Evolutionary conservation across 1,140 invertebrate species (phyloP).

Genomic region (Cryptotermes secundus): DNA sequence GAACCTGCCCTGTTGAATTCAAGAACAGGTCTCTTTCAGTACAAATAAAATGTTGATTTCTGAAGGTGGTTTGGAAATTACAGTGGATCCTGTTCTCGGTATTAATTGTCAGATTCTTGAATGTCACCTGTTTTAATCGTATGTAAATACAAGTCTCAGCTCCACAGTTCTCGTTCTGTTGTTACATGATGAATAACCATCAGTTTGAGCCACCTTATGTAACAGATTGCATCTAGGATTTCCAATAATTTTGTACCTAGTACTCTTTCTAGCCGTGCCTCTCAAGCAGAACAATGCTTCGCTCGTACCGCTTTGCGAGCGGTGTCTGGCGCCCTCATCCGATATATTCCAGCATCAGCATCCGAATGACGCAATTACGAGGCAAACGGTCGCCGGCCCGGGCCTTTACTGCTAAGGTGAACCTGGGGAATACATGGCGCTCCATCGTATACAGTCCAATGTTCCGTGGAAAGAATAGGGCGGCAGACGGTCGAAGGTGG

Average conservation of each 20-base stretch:
- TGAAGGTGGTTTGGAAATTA: too few relatives aligned
- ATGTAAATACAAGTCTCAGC: too few relatives aligned
- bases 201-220: not conserved
- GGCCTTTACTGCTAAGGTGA: slow-evolving; percentile 30
- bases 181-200: not conserved
- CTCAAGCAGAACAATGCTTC: not conserved
- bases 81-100: too few relatives aligned
- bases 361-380: slow-evolving; percentile 34
- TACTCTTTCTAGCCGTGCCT: not conserved
- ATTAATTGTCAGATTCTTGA: too few relatives aligned
- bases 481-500: not conserved
- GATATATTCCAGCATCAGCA: slow-evolving; percentile 35
- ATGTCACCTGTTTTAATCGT: too few relatives aligned
- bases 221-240: not conserved
- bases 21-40: too few relatives aligned
- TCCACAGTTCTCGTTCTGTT: too few relatives aligned
- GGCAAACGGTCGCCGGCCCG: slow-evolving; percentile 24
- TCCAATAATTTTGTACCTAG: not conserved
- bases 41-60: too few relatives aligned
- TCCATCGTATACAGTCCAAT: not conserved
- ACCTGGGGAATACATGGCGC: not conserved
- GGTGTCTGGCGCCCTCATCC: not conserved
- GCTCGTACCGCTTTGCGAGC: not conserved
- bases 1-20: too few relatives aligned
- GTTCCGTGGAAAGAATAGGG: not conserved